Evolutionary conservation across 2,113 vertebrate genomes (phyloP).

Genomic region (Ploceus nigricollis): DNA sequence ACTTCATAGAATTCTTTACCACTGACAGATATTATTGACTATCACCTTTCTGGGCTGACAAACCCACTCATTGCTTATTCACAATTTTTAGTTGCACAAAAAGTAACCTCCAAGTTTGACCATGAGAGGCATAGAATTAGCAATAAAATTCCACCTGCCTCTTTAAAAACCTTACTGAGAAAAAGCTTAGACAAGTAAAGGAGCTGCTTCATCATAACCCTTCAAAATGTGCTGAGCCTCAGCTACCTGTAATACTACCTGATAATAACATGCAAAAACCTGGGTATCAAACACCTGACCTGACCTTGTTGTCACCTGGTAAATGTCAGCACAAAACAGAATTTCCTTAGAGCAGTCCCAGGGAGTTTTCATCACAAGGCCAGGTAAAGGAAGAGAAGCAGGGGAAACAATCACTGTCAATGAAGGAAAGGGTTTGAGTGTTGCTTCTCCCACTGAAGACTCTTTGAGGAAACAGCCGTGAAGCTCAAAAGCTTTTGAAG

Average conservation of each 20-base stretch:
- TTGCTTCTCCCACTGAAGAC: neutral
- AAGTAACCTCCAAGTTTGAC: neutral
- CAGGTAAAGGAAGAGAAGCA: neutral
- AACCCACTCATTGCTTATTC: neutral
- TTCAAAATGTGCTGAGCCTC: slow-evolving; percentile 46
- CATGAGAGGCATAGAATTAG: neutral
- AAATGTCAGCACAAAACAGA: slow-evolving; percentile 69
- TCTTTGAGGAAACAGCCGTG: neutral
- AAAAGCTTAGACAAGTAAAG: slow-evolving; percentile 4
- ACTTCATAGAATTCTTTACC: slow-evolving; percentile 1
- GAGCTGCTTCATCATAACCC: slow-evolving; percentile 28
- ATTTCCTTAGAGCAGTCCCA: slow-evolving; percentile 34
- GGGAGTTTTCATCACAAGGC: slow-evolving; percentile 20
- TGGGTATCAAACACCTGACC: slow-evolving; percentile 58
- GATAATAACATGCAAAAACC: slow-evolving; percentile 71
- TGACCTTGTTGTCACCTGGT: slow-evolving; percentile 66
- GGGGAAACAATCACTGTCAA: neutral
- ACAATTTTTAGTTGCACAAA: neutral
- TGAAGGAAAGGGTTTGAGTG: neutral
- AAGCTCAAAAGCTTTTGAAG: neutral
- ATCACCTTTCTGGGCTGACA: neutral
- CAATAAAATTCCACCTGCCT: neutral
- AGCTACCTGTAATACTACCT: slow-evolving; percentile 67
- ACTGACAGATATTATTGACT: neutral
- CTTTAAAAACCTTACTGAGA: slow-evolving; percentile 1